Evolutionary conservation across 2,888 invertebrate species (phyloP).

Genomic region (Auanema sp.): DNA sequence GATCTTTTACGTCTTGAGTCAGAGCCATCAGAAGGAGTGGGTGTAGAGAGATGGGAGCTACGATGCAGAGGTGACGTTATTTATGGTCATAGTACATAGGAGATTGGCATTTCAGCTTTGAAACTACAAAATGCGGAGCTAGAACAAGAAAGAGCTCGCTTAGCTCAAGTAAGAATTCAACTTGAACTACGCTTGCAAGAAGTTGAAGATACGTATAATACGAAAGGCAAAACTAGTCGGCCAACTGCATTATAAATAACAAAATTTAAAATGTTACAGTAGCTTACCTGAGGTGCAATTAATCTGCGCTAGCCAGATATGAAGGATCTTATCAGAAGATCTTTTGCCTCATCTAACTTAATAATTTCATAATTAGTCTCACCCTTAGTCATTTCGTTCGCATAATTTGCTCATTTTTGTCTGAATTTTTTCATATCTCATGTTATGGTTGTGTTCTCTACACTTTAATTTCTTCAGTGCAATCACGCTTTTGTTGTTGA

Average conservation of each 20-base stretch:
- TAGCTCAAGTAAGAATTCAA: conserved; percentile 59
- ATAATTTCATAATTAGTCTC: too few species aligned
- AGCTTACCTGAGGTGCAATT: background rate
- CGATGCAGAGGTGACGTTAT: conserved; percentile 20
- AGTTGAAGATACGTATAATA: conserved; percentile 20
- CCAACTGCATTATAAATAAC: conserved; percentile 19
- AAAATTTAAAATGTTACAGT: background rate
- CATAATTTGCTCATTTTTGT: too few species aligned
- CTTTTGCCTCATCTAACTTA: background rate
- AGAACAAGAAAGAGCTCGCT: conserved; percentile 53
- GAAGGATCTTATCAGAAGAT: conserved; percentile 1
- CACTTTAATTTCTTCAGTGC: too few species aligned
- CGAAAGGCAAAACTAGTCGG: conserved; percentile 12
- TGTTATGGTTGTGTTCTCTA: too few species aligned
- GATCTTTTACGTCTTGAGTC: conserved; percentile 32
- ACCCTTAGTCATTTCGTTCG: too few species aligned
- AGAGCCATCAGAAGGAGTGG: conserved; percentile 22
- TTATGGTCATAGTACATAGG: background rate
- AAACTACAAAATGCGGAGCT: conserved; percentile 54
- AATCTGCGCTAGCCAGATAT: background rate
- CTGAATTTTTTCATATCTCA: too few species aligned
- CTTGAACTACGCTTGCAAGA: conserved; percentile 56
- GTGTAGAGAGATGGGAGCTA: conserved; percentile 29
- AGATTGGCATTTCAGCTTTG: conserved; percentile 27
- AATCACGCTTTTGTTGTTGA: too few species aligned